Evolutionary conservation across 2,888 invertebrate genomes (phyloP).

Genomic region (Lordiphosa fenestrarum): DNA sequence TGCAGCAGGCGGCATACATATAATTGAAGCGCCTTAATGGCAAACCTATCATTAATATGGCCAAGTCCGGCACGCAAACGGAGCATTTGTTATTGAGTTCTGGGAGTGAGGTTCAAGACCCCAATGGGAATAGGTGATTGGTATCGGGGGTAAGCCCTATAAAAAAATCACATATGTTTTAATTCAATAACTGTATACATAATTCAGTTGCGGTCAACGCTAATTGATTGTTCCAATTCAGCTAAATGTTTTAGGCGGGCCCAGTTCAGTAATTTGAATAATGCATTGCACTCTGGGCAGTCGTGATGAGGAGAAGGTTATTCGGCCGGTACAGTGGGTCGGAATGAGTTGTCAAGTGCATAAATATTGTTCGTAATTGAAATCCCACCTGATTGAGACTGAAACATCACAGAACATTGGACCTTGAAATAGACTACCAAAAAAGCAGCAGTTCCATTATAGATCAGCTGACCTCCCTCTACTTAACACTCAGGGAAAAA

Average conservation of each 20-base stretch:
- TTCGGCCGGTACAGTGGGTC: conserved; percentile 17
- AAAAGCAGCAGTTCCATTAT: too few species aligned
- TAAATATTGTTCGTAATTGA: not conserved
- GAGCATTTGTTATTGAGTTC: conserved; percentile 34
- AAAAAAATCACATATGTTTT: conserved; percentile 27
- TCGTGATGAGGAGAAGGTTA: conserved; percentile 11
- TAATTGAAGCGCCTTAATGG: conserved; percentile 35
- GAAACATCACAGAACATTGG: too few species aligned
- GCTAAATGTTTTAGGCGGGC: conserved; percentile 44
- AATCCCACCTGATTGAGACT: too few species aligned
- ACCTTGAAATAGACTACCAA: too few species aligned
- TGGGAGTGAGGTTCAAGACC: conserved; percentile 10
- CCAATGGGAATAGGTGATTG: not conserved
- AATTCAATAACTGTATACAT: conserved; percentile 70
- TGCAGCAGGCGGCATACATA: conserved; percentile 34
- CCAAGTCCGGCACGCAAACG: conserved; percentile 32
- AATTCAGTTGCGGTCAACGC: conserved; percentile 47
- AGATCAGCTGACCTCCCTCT: too few species aligned
- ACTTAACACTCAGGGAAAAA: too few species aligned
- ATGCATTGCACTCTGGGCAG: conserved; percentile 41
- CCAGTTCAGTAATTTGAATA: conserved; percentile 53
- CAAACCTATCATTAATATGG: conserved; percentile 55
- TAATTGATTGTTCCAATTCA: conserved; percentile 66
- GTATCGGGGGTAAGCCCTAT: not conserved
- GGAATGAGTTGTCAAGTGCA: too few species aligned